A percentile compares a stretch with the other conserved stretches of the same genome.
phyloP scores from a whole-genome alignment of 2,888 invertebrate genomes.

The Ethmia dodecea region DNA sequence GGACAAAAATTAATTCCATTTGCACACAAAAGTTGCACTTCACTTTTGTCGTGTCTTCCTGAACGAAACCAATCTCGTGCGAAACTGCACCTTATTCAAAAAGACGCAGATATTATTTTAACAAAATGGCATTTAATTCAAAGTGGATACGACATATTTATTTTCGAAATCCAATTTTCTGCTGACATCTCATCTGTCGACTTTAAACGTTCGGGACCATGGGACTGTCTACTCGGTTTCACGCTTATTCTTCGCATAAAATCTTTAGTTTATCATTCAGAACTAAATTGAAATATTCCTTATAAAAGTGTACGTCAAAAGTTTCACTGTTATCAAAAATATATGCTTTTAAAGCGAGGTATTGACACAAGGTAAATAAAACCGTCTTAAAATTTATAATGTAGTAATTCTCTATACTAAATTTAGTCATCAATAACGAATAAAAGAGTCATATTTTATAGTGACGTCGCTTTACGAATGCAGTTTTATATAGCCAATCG shows the following conservation, averaged over 20 bases:
- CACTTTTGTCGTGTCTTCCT: conserved; percentile 49
- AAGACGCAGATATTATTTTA: conserved; percentile 27
- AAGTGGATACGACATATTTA: conserved; percentile 71
- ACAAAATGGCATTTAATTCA: conserved; percentile 34
- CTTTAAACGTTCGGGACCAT: conserved; percentile 69
- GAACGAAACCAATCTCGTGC: neutral
- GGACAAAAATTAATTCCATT: conserved; percentile 66
- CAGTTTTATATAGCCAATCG: conserved; percentile 7
- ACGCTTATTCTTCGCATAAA: conserved; percentile 57
- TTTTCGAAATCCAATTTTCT: conserved; percentile 78
- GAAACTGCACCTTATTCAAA: conserved; percentile 28
- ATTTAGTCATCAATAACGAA: no score
- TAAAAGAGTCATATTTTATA: neutral
- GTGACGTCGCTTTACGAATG: neutral
- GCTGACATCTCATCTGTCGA: conserved; percentile 76
- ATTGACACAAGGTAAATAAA: no score
- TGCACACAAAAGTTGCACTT: conserved; percentile 57
- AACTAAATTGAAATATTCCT: conserved; percentile 31
- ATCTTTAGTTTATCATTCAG: conserved; percentile 36
- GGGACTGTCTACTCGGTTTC: conserved; percentile 65
- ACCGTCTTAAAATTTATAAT: no score
- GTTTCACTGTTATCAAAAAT: no score
- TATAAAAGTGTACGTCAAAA: conserved; percentile 19
- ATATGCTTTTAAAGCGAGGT: no score
- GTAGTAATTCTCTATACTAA: no score